Percentiles rank a stretch among this genome's conserved stretches.
Evolutionary conservation across 2,888 invertebrate species (phyloP).

Genomic region (Gari tellinella): DNA sequence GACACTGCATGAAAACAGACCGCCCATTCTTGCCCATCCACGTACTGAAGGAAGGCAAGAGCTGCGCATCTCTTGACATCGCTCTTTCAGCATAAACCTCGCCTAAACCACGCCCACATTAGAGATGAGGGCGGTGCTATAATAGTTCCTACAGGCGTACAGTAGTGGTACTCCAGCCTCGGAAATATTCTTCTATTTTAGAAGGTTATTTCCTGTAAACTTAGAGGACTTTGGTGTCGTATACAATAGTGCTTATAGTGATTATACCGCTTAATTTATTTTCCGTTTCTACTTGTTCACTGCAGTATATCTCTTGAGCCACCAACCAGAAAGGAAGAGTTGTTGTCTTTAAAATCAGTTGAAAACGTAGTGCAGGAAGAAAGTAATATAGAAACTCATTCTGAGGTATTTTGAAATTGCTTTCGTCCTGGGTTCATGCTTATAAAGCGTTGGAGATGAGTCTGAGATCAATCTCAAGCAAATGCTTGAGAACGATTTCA

Average conservation of each 20-base stretch:
- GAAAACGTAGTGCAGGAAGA: too few species aligned
- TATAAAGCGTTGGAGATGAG: too few species aligned
- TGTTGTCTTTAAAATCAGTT: too few species aligned
- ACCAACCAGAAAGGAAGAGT: too few species aligned
- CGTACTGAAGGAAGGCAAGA: slow-evolving; percentile 57
- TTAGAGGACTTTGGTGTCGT: not conserved
- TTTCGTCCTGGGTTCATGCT: too few species aligned
- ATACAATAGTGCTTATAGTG: not conserved
- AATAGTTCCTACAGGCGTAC: not conserved
- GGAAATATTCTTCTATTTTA: not conserved
- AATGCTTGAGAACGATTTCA: too few species aligned
- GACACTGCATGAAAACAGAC: slow-evolving; percentile 55
- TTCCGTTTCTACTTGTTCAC: too few species aligned
- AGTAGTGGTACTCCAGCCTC: not conserved
- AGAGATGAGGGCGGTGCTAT: not conserved
- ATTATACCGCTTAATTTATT: too few species aligned
- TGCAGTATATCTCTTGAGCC: too few species aligned
- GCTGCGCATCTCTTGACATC: slow-evolving; percentile 58
- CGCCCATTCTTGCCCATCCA: slow-evolving; percentile 59
- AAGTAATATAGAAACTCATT: too few species aligned
- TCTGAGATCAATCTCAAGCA: too few species aligned
- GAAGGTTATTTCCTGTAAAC: not conserved
- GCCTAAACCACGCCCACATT: slow-evolving; percentile 14
- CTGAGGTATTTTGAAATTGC: too few species aligned
- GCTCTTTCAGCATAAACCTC: slow-evolving; percentile 52